These are phyloP conservation scores for Eueides isabella DNA, from an alignment of 1,140 invertebrate genomes.

Conservation along the genomic window DNA sequence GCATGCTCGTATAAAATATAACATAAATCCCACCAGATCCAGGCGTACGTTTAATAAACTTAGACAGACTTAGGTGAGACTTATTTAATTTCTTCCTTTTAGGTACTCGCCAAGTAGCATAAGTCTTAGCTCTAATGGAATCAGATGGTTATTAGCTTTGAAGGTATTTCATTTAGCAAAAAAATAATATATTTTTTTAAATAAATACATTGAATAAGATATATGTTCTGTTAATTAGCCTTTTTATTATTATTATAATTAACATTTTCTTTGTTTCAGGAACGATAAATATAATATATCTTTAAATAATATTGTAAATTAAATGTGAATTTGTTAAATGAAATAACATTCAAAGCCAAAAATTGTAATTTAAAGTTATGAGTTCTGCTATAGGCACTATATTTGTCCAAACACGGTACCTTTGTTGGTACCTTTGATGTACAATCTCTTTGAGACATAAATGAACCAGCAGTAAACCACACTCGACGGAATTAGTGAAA, in stretches of 20 bases:
- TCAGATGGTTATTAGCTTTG: neutral
- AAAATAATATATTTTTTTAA: too few relatives aligned
- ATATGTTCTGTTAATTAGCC: too few relatives aligned
- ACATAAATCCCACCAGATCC: neutral
- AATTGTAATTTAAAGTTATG: neutral
- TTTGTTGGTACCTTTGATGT: neutral
- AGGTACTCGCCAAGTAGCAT: neutral
- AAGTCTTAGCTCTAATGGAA: neutral
- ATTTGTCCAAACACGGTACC: neutral
- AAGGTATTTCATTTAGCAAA: neutral
- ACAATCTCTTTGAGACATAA: neutral
- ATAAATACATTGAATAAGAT: too few relatives aligned
- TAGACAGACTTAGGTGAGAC: constrained; percentile 10
- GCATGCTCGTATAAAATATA: neutral
- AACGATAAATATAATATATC: too few relatives aligned
- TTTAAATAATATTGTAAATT: too few relatives aligned
- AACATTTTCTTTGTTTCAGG: too few relatives aligned
- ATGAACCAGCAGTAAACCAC: neutral
- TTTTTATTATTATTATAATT: too few relatives aligned
- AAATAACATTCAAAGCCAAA: neutral
- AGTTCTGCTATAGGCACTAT: neutral
- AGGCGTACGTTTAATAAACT: constrained; percentile 1
- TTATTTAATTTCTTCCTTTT: neutral
- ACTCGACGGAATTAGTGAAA: constrained; percentile 11
- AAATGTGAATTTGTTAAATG: neutral